Conservation (phyloP, 2,888 invertebrate species). For the Ramazzottius varieornatus region DNA sequence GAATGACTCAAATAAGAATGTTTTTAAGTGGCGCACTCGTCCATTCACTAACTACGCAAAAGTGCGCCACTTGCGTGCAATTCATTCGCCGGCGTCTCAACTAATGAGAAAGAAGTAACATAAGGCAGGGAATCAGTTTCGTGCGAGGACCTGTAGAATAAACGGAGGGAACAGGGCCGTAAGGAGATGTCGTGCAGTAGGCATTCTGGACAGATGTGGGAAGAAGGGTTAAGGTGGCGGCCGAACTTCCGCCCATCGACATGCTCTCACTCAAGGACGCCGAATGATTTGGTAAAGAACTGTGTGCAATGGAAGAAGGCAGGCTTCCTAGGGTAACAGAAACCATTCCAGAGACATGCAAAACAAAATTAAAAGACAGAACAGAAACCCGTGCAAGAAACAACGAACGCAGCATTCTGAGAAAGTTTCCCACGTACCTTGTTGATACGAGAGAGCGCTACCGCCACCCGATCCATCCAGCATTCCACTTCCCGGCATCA, state of each 20-base stretch:
- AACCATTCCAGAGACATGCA: not conserved
- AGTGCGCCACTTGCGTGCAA: too few relatives aligned
- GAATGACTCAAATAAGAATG: too few relatives aligned
- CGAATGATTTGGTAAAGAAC: not conserved
- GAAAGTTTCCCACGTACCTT: not conserved
- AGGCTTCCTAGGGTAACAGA: not conserved
- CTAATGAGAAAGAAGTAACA: not conserved
- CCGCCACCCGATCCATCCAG: not conserved
- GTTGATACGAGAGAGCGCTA: not conserved
- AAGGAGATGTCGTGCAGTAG: not conserved
- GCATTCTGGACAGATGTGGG: not conserved
- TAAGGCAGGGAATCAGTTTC: not conserved
- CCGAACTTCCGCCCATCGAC: not conserved
- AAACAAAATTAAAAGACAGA: not conserved
- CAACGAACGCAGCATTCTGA: not conserved
- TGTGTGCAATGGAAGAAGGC: not conserved
- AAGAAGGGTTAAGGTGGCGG: not conserved
- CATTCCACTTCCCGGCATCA: not conserved
- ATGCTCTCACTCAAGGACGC: too few relatives aligned
- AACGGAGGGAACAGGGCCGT: not conserved
- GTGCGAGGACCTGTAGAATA: not conserved
- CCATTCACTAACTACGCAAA: not conserved
- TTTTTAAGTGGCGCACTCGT: too few relatives aligned
- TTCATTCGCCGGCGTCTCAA: too few relatives aligned
- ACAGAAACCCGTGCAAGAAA: not conserved